phyloP scores from a whole-genome alignment of 2,797 vertebrate genomes.

The Rhadinocentrus ornatus region DNA sequence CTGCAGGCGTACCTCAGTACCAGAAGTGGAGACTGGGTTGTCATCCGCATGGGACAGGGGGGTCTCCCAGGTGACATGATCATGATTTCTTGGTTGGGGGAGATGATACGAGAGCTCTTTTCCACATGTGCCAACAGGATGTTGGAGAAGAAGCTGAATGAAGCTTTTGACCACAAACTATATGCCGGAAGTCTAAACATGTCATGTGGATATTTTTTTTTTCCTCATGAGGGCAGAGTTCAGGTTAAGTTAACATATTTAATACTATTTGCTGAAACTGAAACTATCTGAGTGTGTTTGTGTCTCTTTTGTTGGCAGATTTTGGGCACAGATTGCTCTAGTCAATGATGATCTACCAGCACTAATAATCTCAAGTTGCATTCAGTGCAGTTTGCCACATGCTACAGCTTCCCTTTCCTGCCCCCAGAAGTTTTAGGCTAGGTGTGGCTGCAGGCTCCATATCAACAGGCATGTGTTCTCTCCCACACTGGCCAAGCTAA shows the following conservation, averaged over 20 bases:
- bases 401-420: constrained; percentile 86
- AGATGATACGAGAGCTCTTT: constrained; percentile 30
- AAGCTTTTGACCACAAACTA: constrained; percentile 66
- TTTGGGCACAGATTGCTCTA: constrained; percentile 72
- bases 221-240: not conserved
- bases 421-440: constrained; percentile 70
- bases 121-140: constrained; percentile 40
- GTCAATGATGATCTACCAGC: constrained; percentile 85
- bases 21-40: constrained; percentile 75
- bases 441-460: constrained; percentile 76
- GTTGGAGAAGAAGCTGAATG: constrained; percentile 69
- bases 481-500: constrained; percentile 75
- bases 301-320: not conserved
- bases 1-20: constrained; percentile 79
- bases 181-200: constrained; percentile 85
- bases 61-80: constrained; percentile 68
- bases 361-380: constrained; percentile 82
- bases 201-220: not conserved
- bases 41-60: constrained; percentile 57
- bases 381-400: constrained; percentile 85
- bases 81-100: constrained; percentile 37
- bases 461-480: constrained; percentile 87
- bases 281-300: not conserved
- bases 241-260: not conserved
- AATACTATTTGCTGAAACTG: not conserved